Percentiles rank a stretch among this genome's conserved stretches.
phyloP scores from a whole-genome alignment of 2,888 invertebrate genomes.

The Lymantria dispar region DNA sequence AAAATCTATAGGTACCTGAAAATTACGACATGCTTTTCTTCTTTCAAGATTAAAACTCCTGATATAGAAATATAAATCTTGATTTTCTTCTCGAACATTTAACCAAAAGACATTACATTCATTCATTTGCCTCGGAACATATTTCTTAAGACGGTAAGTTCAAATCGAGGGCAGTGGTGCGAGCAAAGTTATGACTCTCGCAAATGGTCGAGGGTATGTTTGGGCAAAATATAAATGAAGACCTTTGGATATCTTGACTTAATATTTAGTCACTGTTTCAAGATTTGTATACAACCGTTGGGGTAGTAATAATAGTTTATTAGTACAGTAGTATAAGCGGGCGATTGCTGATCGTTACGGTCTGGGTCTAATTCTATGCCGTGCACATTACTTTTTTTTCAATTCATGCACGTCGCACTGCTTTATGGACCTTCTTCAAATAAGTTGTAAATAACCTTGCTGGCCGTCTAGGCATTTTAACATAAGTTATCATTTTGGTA shows the following conservation, averaged over 20 bases:
- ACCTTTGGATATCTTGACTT: constrained; percentile 16
- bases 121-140: constrained; percentile 37
- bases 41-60: neutral
- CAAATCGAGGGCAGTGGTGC: constrained; percentile 27
- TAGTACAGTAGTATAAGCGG: too few species aligned
- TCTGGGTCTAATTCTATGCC: too few species aligned
- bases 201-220: constrained; percentile 35
- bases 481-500: too few species aligned
- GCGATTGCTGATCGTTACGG: too few species aligned
- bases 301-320: too few species aligned
- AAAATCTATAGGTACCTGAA: neutral
- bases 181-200: constrained; percentile 35
- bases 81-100: constrained; percentile 16
- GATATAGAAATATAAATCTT: constrained; percentile 9
- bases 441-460: too few species aligned
- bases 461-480: too few species aligned
- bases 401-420: too few species aligned
- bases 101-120: constrained; percentile 27
- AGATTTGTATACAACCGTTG: too few species aligned
- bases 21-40: neutral
- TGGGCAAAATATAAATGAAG: constrained; percentile 29
- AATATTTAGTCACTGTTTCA: too few species aligned
- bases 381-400: too few species aligned
- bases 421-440: too few species aligned
- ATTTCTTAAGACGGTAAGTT: constrained; percentile 32